phyloP scores from a whole-genome alignment of 1,140 invertebrate species.

The Leptopilina boulardi region DNA sequence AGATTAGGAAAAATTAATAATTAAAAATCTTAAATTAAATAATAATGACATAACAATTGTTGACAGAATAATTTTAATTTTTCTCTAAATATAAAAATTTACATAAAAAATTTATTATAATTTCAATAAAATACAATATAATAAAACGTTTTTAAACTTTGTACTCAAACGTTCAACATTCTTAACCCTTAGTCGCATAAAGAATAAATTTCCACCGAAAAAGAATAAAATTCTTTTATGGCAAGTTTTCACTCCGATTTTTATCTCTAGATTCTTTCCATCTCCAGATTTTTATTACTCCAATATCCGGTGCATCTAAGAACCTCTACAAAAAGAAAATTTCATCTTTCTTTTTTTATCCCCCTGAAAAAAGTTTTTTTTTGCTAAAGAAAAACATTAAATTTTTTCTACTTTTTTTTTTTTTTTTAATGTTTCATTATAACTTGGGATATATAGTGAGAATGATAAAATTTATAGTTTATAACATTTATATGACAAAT shows the following conservation, averaged over 20 bases:
- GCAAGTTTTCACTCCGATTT: not conserved
- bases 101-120: too few relatives aligned
- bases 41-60: too few relatives aligned
- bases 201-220: not conserved
- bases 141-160: too few relatives aligned
- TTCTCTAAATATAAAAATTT: too few relatives aligned
- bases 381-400: not conserved
- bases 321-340: not conserved
- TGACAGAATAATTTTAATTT: too few relatives aligned
- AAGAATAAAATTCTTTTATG: not conserved
- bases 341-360: not conserved
- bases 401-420: not conserved
- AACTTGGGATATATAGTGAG: not conserved
- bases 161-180: not conserved
- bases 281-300: conserved; percentile 13
- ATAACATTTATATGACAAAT: too few relatives aligned
- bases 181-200: not conserved
- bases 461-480: not conserved
- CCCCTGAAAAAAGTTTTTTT: not conserved
- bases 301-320: conserved; percentile 5
- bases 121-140: too few relatives aligned
- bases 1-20: too few relatives aligned
- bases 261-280: conserved; percentile 17
- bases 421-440: too few relatives aligned
- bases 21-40: too few relatives aligned